phyloP scores from a whole-genome alignment of 2,113 vertebrate species.

The Entelurus aequoreus region DNA sequence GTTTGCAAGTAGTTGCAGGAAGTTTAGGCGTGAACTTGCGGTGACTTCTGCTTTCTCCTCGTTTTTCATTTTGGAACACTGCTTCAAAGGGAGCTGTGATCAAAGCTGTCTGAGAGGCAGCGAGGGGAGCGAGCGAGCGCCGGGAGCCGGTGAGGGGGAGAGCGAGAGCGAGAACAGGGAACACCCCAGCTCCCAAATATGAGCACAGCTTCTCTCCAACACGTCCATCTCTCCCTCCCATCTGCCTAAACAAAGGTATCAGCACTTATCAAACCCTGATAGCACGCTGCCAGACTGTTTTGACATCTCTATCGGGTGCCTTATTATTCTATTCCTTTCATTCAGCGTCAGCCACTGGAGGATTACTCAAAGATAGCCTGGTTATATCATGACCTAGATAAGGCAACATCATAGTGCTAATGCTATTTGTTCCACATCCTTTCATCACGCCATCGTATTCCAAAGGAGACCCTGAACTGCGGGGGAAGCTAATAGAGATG shows the following conservation, averaged over 20 bases:
- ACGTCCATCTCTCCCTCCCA: constrained; percentile 61
- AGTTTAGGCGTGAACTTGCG: constrained; percentile 79
- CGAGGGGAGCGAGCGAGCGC: constrained; percentile 60
- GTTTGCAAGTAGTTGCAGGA: constrained; percentile 74
- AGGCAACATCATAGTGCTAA: constrained; percentile 65
- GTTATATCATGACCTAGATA: constrained; percentile 75
- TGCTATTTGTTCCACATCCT: constrained; percentile 64
- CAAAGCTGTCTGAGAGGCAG: constrained; percentile 80
- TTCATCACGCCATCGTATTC: constrained; percentile 52
- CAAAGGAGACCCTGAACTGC: constrained; percentile 38
- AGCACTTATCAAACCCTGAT: constrained; percentile 63
- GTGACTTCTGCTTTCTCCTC: constrained; percentile 78
- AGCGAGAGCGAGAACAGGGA: constrained; percentile 43
- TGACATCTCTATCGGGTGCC: constrained; percentile 72
- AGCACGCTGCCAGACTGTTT: constrained; percentile 67
- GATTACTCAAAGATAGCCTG: constrained; percentile 63
- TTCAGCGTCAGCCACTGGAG: constrained; percentile 61
- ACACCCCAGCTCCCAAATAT: constrained; percentile 66
- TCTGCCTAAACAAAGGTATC: constrained; percentile 70
- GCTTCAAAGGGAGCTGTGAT: constrained; percentile 85
- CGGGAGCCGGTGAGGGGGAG: constrained; percentile 36
- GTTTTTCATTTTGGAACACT: constrained; percentile 78
- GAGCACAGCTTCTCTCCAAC: constrained; percentile 57
- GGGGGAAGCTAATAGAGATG: constrained; percentile 52
- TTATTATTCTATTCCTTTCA: constrained; percentile 64